phyloP scores from a whole-genome alignment of 2,888 invertebrate genomes.

The Adela reaumurella region DNA sequence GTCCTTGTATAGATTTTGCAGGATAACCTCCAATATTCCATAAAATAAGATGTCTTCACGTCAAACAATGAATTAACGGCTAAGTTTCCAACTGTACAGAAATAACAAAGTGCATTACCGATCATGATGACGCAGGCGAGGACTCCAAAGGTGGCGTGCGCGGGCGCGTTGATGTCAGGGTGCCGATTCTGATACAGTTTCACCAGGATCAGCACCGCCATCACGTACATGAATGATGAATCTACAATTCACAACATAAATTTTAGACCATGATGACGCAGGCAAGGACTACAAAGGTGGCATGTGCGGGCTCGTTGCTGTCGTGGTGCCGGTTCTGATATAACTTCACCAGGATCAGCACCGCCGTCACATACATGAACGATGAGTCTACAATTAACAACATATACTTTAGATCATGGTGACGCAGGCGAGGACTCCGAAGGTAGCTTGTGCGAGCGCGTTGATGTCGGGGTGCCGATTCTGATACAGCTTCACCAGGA shows the following conservation, averaged over 20 bases:
- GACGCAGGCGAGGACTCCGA: slow-evolving; percentile 73
- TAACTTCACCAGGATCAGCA: too few relatives aligned
- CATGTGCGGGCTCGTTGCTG: slow-evolving; percentile 80
- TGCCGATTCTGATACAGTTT: slow-evolving; percentile 86
- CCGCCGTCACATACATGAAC: slow-evolving; percentile 88
- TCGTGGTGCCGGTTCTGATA: slow-evolving; percentile 88
- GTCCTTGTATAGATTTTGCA: too few relatives aligned
- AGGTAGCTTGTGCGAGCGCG: too few relatives aligned
- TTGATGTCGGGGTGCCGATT: too few relatives aligned
- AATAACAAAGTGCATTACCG: slow-evolving; percentile 30
- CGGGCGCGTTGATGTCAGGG: slow-evolving; percentile 82
- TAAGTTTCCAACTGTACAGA: not conserved
- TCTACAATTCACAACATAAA: too few relatives aligned
- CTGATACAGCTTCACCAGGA: too few relatives aligned
- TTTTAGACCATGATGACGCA: too few relatives aligned
- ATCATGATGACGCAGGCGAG: slow-evolving; percentile 66
- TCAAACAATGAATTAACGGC: too few relatives aligned
- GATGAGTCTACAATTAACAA: too few relatives aligned
- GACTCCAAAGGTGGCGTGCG: slow-evolving; percentile 73
- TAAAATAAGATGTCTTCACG: too few relatives aligned
- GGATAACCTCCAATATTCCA: too few relatives aligned
- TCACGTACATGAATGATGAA: slow-evolving; percentile 91
- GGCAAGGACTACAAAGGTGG: slow-evolving; percentile 73
- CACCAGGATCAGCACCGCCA: slow-evolving; percentile 79
- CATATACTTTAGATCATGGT: too few relatives aligned